These are phyloP conservation scores for Dendroctonus valens DNA, from an alignment of 1,140 invertebrate genomes.

Conservation along the genomic window DNA sequence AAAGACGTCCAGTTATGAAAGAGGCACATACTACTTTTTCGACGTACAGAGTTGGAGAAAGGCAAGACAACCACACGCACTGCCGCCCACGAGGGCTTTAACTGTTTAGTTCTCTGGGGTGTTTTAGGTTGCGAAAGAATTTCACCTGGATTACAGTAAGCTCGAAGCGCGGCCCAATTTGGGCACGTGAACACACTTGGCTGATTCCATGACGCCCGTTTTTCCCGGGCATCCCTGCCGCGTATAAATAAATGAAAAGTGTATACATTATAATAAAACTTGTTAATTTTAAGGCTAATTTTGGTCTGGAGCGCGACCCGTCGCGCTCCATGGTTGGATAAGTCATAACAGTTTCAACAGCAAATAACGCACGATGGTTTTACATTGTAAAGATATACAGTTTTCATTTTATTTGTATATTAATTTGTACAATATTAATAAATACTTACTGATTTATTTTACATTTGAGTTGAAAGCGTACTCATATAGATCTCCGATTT, in stretches of 20 bases:
- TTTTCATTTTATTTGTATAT: slow-evolving; percentile 53
- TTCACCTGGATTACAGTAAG: slow-evolving; percentile 96
- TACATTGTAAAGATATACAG: slow-evolving; percentile 48
- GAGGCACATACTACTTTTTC: slow-evolving; percentile 98
- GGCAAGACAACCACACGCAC: slow-evolving; percentile 33
- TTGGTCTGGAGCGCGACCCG: slow-evolving; percentile 27
- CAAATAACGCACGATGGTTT: slow-evolving; percentile 31
- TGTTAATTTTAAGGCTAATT: slow-evolving; percentile 43
- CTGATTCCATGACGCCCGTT: slow-evolving; percentile 41
- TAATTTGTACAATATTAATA: slow-evolving; percentile 51
- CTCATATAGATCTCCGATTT: slow-evolving; percentile 24
- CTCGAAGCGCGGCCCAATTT: slow-evolving; percentile 80
- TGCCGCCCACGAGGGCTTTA: neutral
- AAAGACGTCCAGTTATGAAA: slow-evolving; percentile 93
- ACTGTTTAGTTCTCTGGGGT: neutral
- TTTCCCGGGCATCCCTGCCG: slow-evolving; percentile 23
- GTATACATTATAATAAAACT: slow-evolving; percentile 47
- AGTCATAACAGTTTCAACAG: slow-evolving; percentile 44
- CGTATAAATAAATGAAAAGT: slow-evolving; percentile 52
- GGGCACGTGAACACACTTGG: slow-evolving; percentile 37
- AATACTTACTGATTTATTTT: slow-evolving; percentile 41
- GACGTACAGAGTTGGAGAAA: slow-evolving; percentile 96
- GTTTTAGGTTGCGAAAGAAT: slow-evolving; percentile 80
- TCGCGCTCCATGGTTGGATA: slow-evolving; percentile 34
- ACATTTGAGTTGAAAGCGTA: slow-evolving; percentile 29